Conservation (phyloP, 2,888 invertebrate genomes). For the Caradrina clavipalpis region DNA sequence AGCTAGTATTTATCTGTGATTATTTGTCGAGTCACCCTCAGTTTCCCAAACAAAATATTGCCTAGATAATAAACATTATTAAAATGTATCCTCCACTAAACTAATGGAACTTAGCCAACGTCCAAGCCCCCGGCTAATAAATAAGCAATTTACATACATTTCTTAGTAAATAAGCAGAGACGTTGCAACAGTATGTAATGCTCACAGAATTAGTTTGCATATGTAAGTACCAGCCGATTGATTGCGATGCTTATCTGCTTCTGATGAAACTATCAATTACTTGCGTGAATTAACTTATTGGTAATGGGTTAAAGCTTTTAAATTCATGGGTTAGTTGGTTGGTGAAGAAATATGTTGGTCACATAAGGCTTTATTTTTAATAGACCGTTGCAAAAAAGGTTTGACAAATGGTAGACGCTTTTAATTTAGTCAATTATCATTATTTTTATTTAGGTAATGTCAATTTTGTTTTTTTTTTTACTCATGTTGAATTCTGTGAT, state of each 20-base stretch:
- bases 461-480: too few species aligned
- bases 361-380: not conserved
- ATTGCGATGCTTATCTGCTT: slow-evolving; percentile 56
- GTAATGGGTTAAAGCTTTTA: slow-evolving; percentile 29
- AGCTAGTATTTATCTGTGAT: too few species aligned
- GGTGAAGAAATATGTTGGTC: slow-evolving; percentile 14
- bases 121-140: slow-evolving; percentile 42
- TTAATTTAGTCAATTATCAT: too few species aligned
- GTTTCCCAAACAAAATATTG: not conserved
- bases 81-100: slow-evolving; percentile 36
- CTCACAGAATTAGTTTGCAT: slow-evolving; percentile 55
- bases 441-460: too few species aligned
- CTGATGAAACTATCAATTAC: slow-evolving; percentile 60
- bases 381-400: not conserved
- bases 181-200: slow-evolving; percentile 46
- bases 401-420: not conserved
- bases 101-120: slow-evolving; percentile 45
- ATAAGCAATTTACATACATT: slow-evolving; percentile 61
- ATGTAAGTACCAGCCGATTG: slow-evolving; percentile 42
- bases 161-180: slow-evolving; percentile 43
- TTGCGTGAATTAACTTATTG: slow-evolving; percentile 40
- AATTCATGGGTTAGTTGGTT: slow-evolving; percentile 24
- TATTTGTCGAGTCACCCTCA: too few species aligned
- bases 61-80: slow-evolving; percentile 11
- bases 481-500: too few species aligned